These are phyloP conservation scores for Dipodomys spectabilis DNA, from an alignment of 2,113 vertebrate genomes.

Conservation along the genomic window DNA sequence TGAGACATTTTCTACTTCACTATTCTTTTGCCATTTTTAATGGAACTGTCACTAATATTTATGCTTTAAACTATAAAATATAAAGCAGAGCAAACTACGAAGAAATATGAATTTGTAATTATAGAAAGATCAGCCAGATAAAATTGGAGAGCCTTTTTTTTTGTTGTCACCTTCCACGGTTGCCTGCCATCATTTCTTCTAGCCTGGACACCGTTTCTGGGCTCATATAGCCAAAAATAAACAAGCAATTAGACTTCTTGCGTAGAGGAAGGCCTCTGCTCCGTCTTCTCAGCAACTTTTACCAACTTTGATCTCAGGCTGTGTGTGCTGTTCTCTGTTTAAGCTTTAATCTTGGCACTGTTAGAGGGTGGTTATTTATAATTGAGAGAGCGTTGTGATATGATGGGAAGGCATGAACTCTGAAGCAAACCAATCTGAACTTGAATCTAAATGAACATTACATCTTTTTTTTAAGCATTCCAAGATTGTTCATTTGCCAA, in stretches of 20 bases:
- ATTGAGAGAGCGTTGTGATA: background rate
- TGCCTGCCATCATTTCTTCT: background rate
- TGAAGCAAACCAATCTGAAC: background rate
- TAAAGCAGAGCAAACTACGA: constrained; percentile 2
- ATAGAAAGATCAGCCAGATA: background rate
- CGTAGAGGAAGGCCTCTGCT: background rate
- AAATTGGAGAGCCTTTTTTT: background rate
- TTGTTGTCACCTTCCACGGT: background rate
- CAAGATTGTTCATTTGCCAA: background rate
- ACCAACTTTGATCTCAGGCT: background rate
- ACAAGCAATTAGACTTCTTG: background rate
- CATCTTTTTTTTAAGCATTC: background rate
- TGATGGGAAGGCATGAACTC: background rate
- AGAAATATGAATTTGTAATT: background rate
- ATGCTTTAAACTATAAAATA: background rate
- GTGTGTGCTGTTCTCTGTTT: background rate
- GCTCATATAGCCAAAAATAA: background rate
- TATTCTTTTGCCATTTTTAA: constrained; percentile 13
- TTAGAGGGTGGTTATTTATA: background rate
- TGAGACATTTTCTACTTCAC: background rate
- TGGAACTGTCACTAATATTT: background rate
- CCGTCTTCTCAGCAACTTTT: background rate
- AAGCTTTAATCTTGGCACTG: background rate
- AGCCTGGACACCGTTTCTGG: background rate
- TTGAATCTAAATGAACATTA: background rate